Evolutionary conservation across 2,113 vertebrate species (phyloP), one percentile per base, ranked within the genome.

Genomic region (Elephas maximus): DNA sequence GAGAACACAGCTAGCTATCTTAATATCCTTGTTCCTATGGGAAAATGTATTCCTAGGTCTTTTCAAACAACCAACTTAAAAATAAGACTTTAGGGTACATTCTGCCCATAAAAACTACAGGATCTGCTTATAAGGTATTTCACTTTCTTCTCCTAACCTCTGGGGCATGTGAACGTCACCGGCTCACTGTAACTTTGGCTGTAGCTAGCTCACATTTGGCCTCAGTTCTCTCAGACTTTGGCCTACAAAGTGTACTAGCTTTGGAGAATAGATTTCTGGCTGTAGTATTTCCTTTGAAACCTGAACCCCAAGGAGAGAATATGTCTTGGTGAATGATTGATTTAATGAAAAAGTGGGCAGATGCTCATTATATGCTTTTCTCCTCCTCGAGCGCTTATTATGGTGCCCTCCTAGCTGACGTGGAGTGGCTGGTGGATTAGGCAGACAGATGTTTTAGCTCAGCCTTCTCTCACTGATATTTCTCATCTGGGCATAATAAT

Each of bases 211-310:
- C 53, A 41, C 30, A 53, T 80, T 73, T 76, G n/a, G 41, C 28
- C 57, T 77, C 74, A 41, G 53, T 78, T 84, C 18, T 26, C 73
- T 89, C 84, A 73, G 83, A 28, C 63, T 76, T 89, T 20, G 71
- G 63, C 80, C 60, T 74, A n/a, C n/a, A 9, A 78, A 26, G 88
- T 62, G 18, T 18, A 73, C 62, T 30, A 77, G 20, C 63, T 53
- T 71, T 48, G 71, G 45, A 86, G 30, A 30, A 26, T 33, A 87
- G 48, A n/a, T 69, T 94, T 81, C 91, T 83, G 63, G 44, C 80
- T 44, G 24, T n/a, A 23, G 48, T 48, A 48, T 94, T 91, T 88
- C 79, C 93, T 94, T 97, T 95, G 94, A 87, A 96, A 96, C 71
- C 76, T 94, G 83, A 94, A 37, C 79, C 45, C 26, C 87, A 91